A percentile compares a stretch with the other conserved stretches of the same genome.
Conservation (phyloP, 1,140 invertebrate species). For the Heliconius congener region DNA sequence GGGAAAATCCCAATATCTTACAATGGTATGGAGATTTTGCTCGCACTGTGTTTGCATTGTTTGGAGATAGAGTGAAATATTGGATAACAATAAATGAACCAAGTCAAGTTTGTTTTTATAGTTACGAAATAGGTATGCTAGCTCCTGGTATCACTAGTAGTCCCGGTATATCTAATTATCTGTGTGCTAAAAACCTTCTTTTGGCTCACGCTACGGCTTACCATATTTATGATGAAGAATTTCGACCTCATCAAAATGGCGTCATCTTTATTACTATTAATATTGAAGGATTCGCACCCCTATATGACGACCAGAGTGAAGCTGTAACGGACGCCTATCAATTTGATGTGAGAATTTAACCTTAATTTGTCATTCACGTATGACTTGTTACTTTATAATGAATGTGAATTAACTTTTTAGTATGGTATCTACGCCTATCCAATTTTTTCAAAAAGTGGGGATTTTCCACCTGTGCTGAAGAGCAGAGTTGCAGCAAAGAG, state of each 20-base stretch:
- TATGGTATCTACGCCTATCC: conserved; percentile 84
- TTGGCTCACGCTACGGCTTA: neutral
- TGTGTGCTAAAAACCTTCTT: neutral
- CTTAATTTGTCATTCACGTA: neutral
- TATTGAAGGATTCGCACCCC: conserved; percentile 84
- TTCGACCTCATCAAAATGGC: neutral
- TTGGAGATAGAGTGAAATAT: neutral
- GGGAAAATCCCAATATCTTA: neutral
- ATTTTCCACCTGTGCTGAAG: conserved; percentile 84
- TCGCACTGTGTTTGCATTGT: neutral
- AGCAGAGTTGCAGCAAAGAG: conserved; percentile 81
- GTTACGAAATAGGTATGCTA: neutral
- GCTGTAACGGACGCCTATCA: neutral
- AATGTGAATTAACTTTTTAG: conserved; percentile 61
- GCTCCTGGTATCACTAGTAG: neutral
- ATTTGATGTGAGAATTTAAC: conserved; percentile 37
- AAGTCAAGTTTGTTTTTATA: neutral
- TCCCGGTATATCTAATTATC: neutral
- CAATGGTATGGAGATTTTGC: neutral
- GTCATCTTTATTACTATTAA: conserved; percentile 48
- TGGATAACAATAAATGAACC: neutral
- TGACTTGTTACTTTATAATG: neutral
- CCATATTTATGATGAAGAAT: neutral
- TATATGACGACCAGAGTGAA: conserved; percentile 78
- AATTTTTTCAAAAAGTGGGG: conserved; percentile 83